phyloP scores from a whole-genome alignment of 2,888 invertebrate species.

The Heliconius ismenius region DNA sequence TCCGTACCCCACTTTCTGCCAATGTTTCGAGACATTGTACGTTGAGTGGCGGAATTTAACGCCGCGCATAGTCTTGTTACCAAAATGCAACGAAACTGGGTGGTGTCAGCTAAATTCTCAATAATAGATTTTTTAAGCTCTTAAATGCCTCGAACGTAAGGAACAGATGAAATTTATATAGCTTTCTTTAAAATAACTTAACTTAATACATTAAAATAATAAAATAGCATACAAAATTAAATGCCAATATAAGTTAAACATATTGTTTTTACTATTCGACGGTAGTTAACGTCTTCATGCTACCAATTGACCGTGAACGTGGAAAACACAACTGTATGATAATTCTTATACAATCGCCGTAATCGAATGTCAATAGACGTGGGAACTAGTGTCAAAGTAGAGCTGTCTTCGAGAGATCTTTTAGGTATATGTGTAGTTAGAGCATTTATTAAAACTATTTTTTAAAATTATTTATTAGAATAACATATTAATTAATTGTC shows the following conservation, averaged over 20 bases:
- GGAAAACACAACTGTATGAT: slow-evolving; percentile 29
- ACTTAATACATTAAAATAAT: neutral
- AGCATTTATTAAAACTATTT: neutral
- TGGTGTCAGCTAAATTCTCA: no score
- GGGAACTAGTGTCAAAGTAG: slow-evolving; percentile 21
- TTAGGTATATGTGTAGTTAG: neutral
- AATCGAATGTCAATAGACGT: slow-evolving; percentile 27
- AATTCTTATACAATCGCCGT: slow-evolving; percentile 36
- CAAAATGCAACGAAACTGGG: neutral
- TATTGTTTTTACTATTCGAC: slow-evolving; percentile 22
- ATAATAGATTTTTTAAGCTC: no score
- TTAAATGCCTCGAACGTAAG: no score
- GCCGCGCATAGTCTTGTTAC: neutral
- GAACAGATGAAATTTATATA: neutral
- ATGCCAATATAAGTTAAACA: neutral
- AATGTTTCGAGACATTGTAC: neutral
- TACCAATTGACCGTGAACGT: slow-evolving; percentile 34
- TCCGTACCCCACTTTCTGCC: neutral
- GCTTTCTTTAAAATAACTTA: neutral
- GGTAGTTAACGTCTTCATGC: slow-evolving; percentile 26
- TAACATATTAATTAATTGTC: no score
- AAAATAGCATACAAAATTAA: neutral
- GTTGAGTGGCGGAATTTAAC: neutral
- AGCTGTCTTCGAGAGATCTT: neutral
- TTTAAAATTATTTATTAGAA: neutral